These are phyloP conservation scores for Oriolus oriolus DNA, from an alignment of 2,113 vertebrate species.

Conservation along the genomic window DNA sequence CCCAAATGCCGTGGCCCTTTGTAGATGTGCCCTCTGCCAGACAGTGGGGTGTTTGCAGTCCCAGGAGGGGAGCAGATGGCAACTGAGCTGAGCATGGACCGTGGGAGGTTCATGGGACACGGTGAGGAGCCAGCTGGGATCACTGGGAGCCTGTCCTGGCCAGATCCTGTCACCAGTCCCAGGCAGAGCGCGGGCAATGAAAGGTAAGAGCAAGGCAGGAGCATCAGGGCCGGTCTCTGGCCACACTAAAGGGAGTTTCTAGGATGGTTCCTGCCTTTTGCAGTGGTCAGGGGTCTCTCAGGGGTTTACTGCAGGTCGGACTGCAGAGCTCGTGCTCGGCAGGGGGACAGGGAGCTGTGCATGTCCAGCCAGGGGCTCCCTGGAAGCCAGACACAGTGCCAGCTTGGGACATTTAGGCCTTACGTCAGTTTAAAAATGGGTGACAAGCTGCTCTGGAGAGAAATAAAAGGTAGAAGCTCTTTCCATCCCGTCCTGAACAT, in stretches of 20 bases:
- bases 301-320: neutral
- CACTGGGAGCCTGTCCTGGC: neutral
- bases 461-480: neutral
- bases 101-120: neutral
- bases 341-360: neutral
- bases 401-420: neutral
- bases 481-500: neutral
- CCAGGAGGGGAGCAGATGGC: neutral
- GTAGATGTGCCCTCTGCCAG: neutral
- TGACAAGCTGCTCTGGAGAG: neutral
- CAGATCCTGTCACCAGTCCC: neutral
- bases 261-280: neutral
- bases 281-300: neutral
- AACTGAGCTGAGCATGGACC: too few species aligned
- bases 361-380: too few species aligned
- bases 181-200: accelerated
- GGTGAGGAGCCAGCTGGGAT: neutral
- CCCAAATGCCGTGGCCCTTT: accelerated
- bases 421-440: neutral
- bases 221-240: neutral
- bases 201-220: neutral
- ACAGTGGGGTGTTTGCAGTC: neutral
- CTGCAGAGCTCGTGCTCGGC: neutral
- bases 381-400: neutral
- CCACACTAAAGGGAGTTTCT: neutral